Conservation (phyloP, 2,113 vertebrate species). For the Agelaius tricolor region DNA sequence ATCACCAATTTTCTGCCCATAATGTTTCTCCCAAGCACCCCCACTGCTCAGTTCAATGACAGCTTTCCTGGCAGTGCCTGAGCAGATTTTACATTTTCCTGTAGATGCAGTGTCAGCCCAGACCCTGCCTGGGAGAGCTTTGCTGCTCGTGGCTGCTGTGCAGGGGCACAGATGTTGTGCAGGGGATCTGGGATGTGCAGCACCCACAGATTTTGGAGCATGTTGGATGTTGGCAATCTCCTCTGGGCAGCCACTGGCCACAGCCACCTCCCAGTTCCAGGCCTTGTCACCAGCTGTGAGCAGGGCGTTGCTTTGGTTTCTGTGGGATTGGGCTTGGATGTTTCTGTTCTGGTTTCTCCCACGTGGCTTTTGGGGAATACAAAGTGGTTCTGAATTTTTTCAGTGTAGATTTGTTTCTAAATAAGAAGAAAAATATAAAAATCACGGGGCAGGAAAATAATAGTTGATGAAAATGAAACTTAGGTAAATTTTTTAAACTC, state of each 20-base stretch:
- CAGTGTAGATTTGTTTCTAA: background rate
- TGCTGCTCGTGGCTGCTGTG: background rate
- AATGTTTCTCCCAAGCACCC: background rate
- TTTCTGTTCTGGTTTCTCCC: background rate
- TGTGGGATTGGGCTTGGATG: background rate
- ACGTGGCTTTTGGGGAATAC: background rate
- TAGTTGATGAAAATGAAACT: background rate
- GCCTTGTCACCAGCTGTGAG: background rate
- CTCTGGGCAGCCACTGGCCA: background rate
- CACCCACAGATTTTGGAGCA: background rate
- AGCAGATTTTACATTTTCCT: background rate
- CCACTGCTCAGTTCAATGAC: background rate
- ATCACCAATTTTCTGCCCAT: background rate
- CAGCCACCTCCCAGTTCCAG: background rate
- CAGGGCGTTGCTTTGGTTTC: rapidly evolving
- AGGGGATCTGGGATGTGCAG: background rate
- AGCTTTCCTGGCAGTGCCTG: background rate
- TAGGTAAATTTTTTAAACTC: background rate
- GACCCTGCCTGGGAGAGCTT: background rate
- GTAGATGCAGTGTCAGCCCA: background rate
- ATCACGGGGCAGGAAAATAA: background rate
- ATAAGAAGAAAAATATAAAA: background rate
- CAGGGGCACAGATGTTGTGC: background rate
- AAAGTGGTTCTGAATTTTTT: background rate
- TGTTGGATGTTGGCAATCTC: rapidly evolving